Base-by-base conservation (phyloP, 2,888 invertebrate species). In the Lepidonotus clava region DNA sequence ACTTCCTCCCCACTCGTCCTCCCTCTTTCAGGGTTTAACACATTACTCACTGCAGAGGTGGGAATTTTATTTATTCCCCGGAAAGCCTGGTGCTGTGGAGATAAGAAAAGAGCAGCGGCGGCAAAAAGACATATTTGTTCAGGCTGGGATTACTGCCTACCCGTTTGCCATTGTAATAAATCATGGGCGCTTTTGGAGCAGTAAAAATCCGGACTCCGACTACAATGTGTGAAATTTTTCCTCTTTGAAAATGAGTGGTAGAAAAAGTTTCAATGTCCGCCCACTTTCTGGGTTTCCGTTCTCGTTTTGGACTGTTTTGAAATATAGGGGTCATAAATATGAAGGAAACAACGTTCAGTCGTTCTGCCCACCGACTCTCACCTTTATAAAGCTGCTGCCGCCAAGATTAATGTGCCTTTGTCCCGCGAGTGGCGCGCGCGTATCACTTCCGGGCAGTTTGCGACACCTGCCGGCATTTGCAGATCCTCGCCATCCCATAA, bases 21-120 rank as follows among this genome's bases (percentile, higher is more conserved):
- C 71, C 18, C 36, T 38, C 71, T 71, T 71, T 71, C 71, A 71
- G 34, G 71, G 36, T 71, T 71, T 71, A 34, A 71, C 71, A 71
- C 71, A 71, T 71, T n/a, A 4, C 6, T 36, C 71, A 11, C 4
- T 21, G 38, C 14, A 34, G 71, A 71, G 71, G 71, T 71, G 71
- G 14, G 71, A 71, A 71, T 38, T 71, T 71, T 71, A 71, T 71
- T 71, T 38, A 71, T 38, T 18, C 71, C 38, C 21, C 18, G 71
- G 38, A 38, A 8, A 8, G 71, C 14, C 36, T 71, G 71, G 36
- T 36, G 36, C 6, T 36, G 38, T 34, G 36, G 14, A 71, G 71
- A 71, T 71, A 71, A 71, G 36, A 71, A 71, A 24, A n/a, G 71
- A 18, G 71, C 36, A 21, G 38, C 36, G 71, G 38, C 34, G 71